Evolutionary conservation across 92 coral and sea anemone genomes (phyloP), one percentile per base, ranked within the genome.

Genomic region (Porites lobata): DNA sequence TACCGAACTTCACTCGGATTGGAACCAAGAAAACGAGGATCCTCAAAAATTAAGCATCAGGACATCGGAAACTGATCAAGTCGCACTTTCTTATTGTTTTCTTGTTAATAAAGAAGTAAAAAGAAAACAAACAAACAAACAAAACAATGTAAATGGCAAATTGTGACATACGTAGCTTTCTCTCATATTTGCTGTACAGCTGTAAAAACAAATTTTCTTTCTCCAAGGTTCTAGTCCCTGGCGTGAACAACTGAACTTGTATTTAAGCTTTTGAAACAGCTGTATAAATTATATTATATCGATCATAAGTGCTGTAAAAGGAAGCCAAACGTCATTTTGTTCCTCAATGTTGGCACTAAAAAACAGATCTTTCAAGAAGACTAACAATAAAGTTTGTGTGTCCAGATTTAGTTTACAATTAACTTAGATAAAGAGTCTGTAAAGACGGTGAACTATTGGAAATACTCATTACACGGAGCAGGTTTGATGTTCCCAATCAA

Each of bases 11-110:
- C 99, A 0, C 92, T 98, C 12, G 17, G 90, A 9, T 93, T 96
- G 69, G 99, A 98, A 91, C 99, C 99, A 7, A 90, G 96, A 50
- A 98, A 98, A 61, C 83, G 96, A 70, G 68, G 93, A 1, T 95
- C 99, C 20, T 93, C 97, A 6, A 95, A 91, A 88, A 47, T 86
- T 20, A 93, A 93, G 77, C 89, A 76, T 7, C 86, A 91, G 18
- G 98, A 93, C 80, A 85, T 93, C 6, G 94, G 86, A 26, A 91
- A 54, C 51, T 81, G 56, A 81, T 14, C 11, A 56, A 56, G 61
- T 14, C 61, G 6, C 47, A 4, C 47, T 3, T 38, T 38, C 47
- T 38, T 38, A 38, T 38, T 38, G 47, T 38, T 38, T 38, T 38
- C 47, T 38, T 38, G 47, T 38, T 38, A 4, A 38, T 38, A 38